Conservation (phyloP, 2,797 vertebrate species). For the Taeniopygia guttata region DNA sequence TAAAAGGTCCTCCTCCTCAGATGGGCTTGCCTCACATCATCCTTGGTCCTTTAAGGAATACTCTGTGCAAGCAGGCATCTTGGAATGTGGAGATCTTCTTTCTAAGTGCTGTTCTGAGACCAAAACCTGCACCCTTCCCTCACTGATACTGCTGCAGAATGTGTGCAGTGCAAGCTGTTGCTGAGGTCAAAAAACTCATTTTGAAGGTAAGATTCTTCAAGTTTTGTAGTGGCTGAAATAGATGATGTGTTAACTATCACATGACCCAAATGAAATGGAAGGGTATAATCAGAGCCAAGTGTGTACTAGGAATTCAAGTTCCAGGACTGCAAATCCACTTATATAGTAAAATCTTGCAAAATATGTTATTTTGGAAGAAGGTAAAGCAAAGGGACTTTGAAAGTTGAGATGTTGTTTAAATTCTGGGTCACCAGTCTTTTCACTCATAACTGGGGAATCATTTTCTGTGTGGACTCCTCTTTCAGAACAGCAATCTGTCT, state of each 20-base stretch:
- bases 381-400: not conserved
- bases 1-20: not conserved
- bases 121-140: not conserved
- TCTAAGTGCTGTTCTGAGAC: not conserved
- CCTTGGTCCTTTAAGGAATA: not conserved
- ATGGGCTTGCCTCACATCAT: accelerated
- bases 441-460: not conserved
- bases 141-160: not conserved
- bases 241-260: not conserved
- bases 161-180: not conserved
- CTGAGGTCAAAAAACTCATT: not conserved
- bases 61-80: not conserved
- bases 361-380: not conserved
- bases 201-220: not conserved
- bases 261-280: not conserved
- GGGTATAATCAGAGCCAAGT: not conserved
- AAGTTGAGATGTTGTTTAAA: not conserved
- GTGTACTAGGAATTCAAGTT: not conserved
- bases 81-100: not conserved
- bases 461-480: not conserved
- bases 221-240: not conserved
- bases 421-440: not conserved
- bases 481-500: not conserved
- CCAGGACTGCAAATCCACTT: not conserved
- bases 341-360: not conserved